These are phyloP conservation scores for Pogonognathellus flavescens DNA, from an alignment of 1,140 invertebrate species.

Conservation along the genomic window DNA sequence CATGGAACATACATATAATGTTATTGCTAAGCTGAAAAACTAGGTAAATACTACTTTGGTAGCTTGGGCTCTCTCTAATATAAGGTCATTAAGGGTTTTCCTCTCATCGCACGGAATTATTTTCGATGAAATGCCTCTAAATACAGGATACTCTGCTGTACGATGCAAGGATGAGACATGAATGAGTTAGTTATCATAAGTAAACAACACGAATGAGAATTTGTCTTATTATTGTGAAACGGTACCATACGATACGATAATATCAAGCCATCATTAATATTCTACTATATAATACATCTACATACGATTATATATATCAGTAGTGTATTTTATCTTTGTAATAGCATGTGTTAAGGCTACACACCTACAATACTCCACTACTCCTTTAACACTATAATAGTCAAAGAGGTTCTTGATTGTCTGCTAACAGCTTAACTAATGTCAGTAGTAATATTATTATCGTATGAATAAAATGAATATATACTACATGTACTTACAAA, in stretches of 20 bases:
- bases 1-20: constrained; percentile 45
- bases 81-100: constrained; percentile 47
- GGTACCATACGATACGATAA: not conserved
- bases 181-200: constrained; percentile 35
- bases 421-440: too few species aligned
- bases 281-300: not conserved
- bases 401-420: too few species aligned
- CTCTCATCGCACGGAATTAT: constrained; percentile 49
- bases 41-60: constrained; percentile 29
- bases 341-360: too few species aligned
- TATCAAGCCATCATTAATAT: not conserved
- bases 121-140: constrained; percentile 40
- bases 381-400: too few species aligned
- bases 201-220: constrained; percentile 40
- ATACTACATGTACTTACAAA: not conserved
- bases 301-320: not conserved
- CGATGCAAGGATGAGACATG: constrained; percentile 24
- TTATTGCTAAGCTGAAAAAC: constrained; percentile 44
- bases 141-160: constrained; percentile 35
- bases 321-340: not conserved
- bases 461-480: too few species aligned
- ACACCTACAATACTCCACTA: too few species aligned
- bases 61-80: constrained; percentile 44
- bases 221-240: constrained; percentile 6
- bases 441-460: too few species aligned